phyloP scores from a whole-genome alignment of 2,113 vertebrate genomes.

The Dascyllus trimaculatus region DNA sequence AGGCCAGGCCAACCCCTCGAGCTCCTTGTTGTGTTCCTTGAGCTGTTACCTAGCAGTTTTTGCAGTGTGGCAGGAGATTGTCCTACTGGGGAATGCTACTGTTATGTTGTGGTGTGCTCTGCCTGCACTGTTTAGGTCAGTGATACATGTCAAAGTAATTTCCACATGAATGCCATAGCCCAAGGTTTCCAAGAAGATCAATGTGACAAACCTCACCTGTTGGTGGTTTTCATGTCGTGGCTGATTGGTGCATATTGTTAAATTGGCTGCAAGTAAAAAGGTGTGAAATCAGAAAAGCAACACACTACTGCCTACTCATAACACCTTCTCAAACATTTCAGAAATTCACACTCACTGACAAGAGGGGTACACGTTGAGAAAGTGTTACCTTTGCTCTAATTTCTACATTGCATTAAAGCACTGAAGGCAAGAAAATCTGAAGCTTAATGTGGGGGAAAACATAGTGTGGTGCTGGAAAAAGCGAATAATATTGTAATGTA shows the following conservation, averaged over 20 bases:
- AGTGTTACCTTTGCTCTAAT: neutral
- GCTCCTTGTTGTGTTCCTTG: too few relatives aligned
- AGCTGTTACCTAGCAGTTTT: too few relatives aligned
- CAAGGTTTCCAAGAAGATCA: too few relatives aligned
- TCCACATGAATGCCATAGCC: too few relatives aligned
- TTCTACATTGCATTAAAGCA: neutral
- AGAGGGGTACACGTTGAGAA: neutral
- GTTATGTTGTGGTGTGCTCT: too few relatives aligned
- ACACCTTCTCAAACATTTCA: constrained; percentile 8
- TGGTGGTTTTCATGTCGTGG: neutral
- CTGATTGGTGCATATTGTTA: too few relatives aligned
- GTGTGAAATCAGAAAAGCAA: neutral
- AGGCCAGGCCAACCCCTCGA: too few relatives aligned
- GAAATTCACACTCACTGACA: neutral
- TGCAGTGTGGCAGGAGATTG: too few relatives aligned
- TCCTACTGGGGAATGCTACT: neutral
- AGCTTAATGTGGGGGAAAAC: neutral
- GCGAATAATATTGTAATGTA: neutral
- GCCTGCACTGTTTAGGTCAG: too few relatives aligned
- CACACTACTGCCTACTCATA: neutral
- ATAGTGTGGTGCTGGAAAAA: constrained; percentile 7
- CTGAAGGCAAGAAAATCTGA: neutral
- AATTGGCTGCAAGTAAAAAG: neutral
- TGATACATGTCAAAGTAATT: too few relatives aligned
- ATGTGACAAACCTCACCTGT: neutral